Evolutionary conservation across 1,140 invertebrate species (phyloP), one percentile per base, ranked within the genome.

Genomic region (Whitmania pigra): DNA sequence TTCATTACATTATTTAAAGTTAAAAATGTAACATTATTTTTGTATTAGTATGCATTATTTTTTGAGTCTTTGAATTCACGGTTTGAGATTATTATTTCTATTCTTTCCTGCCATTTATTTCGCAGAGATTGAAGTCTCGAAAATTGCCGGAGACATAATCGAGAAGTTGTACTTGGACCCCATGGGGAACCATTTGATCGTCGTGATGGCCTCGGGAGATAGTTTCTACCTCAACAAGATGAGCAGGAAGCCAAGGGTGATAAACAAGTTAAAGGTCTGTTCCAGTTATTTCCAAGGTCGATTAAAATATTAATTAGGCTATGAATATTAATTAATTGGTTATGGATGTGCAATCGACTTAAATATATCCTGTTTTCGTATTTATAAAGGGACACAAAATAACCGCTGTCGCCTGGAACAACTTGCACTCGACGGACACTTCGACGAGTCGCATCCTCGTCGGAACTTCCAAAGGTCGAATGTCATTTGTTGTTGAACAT

Each of bases 321-420:
- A 29, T 22, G n/a, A 31, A 68, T 63, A 25, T 25, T 22, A 25
- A 63, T 13, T 63, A 63, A 18, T 63, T 63, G 7, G 3, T 49
- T 7, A 49, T 49, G 43, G 43, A n/a, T n/a, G n/a, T n/a, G n/a
- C n/a, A n/a, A n/a, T 49, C 15, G 29, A 25, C 29, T 63, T 20
- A 63, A 63, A 25, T 63, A 18, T 1, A 63, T 15, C 57, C 22
- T 36, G 31, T 6, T 3, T 36, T 2, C 31, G 6, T 57, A 27
- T n/a, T 57, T 57, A 22, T 11, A 68, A 36, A 84, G 83, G 90
- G 89, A 67, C 89, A 93, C 82, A 88, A 92, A 79, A 89, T 97
- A 43, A 94, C 92, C 20, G 88, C 91, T 68, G 89, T 97, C 0
- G 93, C 88, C 0, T 97, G 93, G 89, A 94, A 93, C 83, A 87